Evolutionary conservation across 2,888 invertebrate genomes (phyloP).

Genomic region (Cephus nigrinus): DNA sequence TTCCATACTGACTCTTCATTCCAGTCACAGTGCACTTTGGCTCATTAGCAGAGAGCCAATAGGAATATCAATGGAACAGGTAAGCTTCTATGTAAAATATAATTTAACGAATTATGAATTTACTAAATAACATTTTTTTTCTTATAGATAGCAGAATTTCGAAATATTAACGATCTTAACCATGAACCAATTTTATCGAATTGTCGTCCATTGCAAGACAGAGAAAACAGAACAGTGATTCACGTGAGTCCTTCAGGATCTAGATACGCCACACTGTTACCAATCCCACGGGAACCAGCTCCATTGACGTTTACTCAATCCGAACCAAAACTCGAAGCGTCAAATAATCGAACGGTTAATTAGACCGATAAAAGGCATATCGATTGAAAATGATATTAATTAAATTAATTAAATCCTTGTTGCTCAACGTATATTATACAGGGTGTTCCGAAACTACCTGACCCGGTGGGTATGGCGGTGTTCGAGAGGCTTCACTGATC

Average conservation of each 20-base stretch:
- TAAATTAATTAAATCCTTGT: not conserved
- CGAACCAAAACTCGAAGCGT: not conserved
- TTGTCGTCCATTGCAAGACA: constrained; percentile 67
- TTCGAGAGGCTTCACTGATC: too few relatives aligned
- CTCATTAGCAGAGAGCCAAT: constrained; percentile 71
- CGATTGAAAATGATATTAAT: not conserved
- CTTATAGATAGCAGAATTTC: constrained; percentile 70
- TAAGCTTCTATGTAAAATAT: constrained; percentile 42
- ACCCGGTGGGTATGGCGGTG: too few relatives aligned
- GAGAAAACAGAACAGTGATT: constrained; percentile 66
- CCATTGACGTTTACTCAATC: not conserved
- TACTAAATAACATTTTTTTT: not conserved
- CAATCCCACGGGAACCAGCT: constrained; percentile 33
- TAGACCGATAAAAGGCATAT: not conserved
- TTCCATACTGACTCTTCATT: constrained; percentile 65
- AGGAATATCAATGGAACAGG: constrained; percentile 72
- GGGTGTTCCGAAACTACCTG: too few relatives aligned
- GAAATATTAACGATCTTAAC: constrained; percentile 67
- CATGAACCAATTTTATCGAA: constrained; percentile 67
- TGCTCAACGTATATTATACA: not conserved
- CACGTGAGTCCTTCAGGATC: constrained; percentile 68
- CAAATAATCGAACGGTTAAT: not conserved
- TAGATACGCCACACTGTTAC: constrained; percentile 41
- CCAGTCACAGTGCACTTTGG: constrained; percentile 71
- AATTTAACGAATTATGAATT: constrained; percentile 1